phyloP scores from a whole-genome alignment of 1,140 invertebrate genomes.

The Gryllus bimaculatus region DNA sequence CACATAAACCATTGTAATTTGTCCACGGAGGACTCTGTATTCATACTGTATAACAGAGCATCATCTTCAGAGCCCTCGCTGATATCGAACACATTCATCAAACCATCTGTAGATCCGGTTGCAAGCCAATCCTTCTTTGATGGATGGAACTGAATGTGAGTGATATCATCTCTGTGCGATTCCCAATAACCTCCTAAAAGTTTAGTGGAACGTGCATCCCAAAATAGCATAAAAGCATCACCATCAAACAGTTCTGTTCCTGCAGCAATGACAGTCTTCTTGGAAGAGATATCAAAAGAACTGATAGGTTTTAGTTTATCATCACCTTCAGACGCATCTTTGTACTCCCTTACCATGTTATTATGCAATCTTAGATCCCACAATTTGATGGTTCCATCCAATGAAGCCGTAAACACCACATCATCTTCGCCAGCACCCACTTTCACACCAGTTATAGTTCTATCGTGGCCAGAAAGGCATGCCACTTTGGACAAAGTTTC shows the following conservation, averaged over 20 bases:
- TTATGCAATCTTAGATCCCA: conserved; percentile 53
- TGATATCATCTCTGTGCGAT: conserved; percentile 75
- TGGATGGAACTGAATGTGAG: conserved; percentile 66
- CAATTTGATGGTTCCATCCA: conserved; percentile 48
- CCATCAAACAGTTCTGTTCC: conserved; percentile 62
- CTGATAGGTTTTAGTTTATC: conserved; percentile 45
- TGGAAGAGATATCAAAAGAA: conserved; percentile 66
- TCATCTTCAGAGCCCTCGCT: conserved; percentile 65
- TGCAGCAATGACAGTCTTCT: conserved; percentile 60
- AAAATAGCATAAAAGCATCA: conserved; percentile 72
- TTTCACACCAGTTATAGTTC: not conserved
- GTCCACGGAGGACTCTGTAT: conserved; percentile 68
- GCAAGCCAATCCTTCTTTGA: conserved; percentile 55
- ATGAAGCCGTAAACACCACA: conserved; percentile 48
- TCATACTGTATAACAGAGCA: conserved; percentile 68
- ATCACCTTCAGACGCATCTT: conserved; percentile 38
- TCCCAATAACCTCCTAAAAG: conserved; percentile 78
- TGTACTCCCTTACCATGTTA: conserved; percentile 42
- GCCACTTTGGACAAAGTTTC: not conserved
- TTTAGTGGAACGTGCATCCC: conserved; percentile 59
- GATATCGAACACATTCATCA: conserved; percentile 80
- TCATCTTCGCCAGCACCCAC: conserved; percentile 40
- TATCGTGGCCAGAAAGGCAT: not conserved
- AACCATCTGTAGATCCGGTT: conserved; percentile 71
- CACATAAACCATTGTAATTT: conserved; percentile 30